phyloP scores from a whole-genome alignment of 1,140 invertebrate species.

The Procambarus virginalis region DNA sequence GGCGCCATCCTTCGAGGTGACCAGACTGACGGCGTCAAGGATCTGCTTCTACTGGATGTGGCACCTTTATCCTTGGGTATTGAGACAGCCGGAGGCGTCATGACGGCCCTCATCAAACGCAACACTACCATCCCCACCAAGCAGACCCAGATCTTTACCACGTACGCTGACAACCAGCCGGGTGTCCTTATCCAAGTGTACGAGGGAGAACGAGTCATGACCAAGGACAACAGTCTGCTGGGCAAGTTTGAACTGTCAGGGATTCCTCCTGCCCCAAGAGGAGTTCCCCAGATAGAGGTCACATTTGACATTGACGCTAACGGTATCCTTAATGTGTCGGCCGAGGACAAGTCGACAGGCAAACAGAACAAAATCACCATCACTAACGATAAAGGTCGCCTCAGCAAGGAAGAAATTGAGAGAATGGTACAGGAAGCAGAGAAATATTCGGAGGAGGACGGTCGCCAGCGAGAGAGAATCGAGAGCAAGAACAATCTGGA shows the following conservation, averaged over 20 bases:
- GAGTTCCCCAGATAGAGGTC: conserved; percentile 98
- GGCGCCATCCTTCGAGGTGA: conserved; percentile 85
- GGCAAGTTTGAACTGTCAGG: conserved; percentile 78
- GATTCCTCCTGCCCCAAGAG: conserved; percentile 92
- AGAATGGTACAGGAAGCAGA: conserved; percentile 8
- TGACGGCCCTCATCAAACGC: conserved; percentile 70
- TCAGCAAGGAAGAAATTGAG: not conserved
- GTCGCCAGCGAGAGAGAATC: conserved; percentile 1
- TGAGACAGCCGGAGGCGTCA: conserved; percentile 73
- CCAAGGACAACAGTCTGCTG: conserved; percentile 74
- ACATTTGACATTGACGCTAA: conserved; percentile 90
- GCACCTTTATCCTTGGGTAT: conserved; percentile 59
- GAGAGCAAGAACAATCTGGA: conserved; percentile 9
- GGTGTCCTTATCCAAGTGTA: conserved; percentile 75
- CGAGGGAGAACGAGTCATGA: conserved; percentile 73
- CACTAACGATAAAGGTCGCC: conserved; percentile 1
- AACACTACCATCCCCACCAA: conserved; percentile 77
- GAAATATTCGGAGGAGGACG: not conserved
- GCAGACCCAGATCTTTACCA: conserved; percentile 79
- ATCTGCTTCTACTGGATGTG: conserved; percentile 79
- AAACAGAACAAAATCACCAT: conserved; percentile 22
- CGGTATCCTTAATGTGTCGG: conserved; percentile 33
- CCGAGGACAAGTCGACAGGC: conserved; percentile 25
- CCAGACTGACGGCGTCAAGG: conserved; percentile 88
- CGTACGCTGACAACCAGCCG: conserved; percentile 79